phyloP scores from a whole-genome alignment of 2,797 vertebrate genomes.

The Gallirallus australis region DNA sequence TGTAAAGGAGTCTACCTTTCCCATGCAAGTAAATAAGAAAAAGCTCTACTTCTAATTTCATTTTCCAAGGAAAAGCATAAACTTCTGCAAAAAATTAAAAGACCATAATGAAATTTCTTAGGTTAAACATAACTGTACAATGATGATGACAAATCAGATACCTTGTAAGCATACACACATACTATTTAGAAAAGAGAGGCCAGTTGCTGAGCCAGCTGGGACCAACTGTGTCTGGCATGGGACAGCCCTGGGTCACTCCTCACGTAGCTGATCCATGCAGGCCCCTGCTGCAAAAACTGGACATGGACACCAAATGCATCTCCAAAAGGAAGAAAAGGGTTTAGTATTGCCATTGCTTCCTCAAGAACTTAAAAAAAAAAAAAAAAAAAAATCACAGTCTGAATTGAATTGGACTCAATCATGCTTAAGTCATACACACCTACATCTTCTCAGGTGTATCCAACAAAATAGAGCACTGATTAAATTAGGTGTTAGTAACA shows the following conservation, averaged over 20 bases:
- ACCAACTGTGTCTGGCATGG: not conserved
- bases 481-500: not conserved
- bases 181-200: not conserved
- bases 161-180: not conserved
- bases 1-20: fast-evolving
- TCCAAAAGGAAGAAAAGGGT: not conserved
- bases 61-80: not conserved
- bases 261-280: not conserved
- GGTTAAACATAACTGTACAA: not conserved
- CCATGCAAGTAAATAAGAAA: not conserved
- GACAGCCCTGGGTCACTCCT: not conserved
- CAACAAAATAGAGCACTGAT: not conserved
- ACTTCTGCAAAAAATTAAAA: not conserved
- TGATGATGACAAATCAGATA: not conserved
- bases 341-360: not conserved
- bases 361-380: not conserved
- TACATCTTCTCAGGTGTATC: not conserved
- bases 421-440: not conserved
- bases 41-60: not conserved
- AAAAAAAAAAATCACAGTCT: too few relatives aligned
- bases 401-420: not conserved
- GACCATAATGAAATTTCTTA: not conserved
- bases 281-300: not conserved
- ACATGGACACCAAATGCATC: not conserved
- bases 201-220: not conserved